Base-by-base conservation (phyloP, 2,888 invertebrate species). In the Euplexia lucipara region DNA sequence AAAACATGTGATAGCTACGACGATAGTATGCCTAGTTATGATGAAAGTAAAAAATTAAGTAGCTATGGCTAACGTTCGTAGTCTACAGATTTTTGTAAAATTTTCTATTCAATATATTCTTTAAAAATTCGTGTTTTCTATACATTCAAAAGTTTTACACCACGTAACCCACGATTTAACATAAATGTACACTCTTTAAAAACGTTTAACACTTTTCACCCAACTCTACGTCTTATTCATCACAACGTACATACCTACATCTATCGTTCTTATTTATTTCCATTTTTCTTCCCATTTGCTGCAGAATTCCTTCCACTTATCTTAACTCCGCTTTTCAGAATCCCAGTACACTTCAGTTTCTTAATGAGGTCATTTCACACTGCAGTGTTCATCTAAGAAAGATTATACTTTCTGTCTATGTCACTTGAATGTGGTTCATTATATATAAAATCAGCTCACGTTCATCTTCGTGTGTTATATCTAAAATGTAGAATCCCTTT, bases 361-460 rank as follows among this genome's bases (percentile, higher is more conserved):
- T 26, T 45, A 65, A 54, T 51, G 56, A 56, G 10, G 51, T 41
- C 35, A 51, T 30, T 51, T 56, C 18, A 45, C 41, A 18, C 49
- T 70, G 39, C 42, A 32, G n/a, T 8, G 22, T 49, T 54, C 37
- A 26, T 30, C 9, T 30, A 8, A 53, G 20, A 10, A 30, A 47
- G 30, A 47, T 20, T 37, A 41, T 22, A 12, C 9, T 35, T 18
- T 30, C 8, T 44, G n/a, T 12, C 35, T 51, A 2, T n/a, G 16
- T 65, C 26, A 30, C 18, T 44, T 39, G 48, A 72, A 64, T 53
- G 35, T 26, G 35, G 18, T 72, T 64, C 42, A 72, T 54, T 53
- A 63, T 14, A 37, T 22, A 22, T 32, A 48, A 53, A 49, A 53
- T 16, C 37, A 32, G 10, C 34, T 64, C 53, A 64, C 48, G 37